A percentile compares a stretch with the other conserved stretches of the same genome.
Evolutionary conservation across 2,113 vertebrate species (phyloP).

Genomic region (Eublepharis macularius): DNA sequence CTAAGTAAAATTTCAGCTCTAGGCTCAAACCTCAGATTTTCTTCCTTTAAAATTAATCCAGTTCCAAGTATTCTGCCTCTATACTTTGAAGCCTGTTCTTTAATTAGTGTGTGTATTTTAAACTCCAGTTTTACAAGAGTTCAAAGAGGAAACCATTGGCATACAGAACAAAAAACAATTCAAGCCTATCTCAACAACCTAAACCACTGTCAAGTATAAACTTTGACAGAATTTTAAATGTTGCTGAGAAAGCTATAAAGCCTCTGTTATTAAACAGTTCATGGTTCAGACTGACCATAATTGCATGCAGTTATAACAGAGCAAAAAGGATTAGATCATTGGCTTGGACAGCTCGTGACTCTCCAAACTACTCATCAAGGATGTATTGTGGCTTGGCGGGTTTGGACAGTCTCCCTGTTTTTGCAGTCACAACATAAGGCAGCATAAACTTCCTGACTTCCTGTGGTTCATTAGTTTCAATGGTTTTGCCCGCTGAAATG

Average conservation of each 20-base stretch:
- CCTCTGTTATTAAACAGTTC: neutral
- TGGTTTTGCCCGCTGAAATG: no score
- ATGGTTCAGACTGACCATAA: neutral
- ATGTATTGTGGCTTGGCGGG: neutral
- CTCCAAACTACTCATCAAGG: neutral
- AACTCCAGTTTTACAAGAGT: constrained; percentile 4
- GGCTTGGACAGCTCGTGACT: neutral
- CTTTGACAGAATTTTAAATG: constrained; percentile 1
- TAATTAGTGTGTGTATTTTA: neutral
- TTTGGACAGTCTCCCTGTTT: neutral
- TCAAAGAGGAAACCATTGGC: neutral
- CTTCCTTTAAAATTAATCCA: neutral
- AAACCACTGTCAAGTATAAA: neutral
- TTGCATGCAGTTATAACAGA: neutral
- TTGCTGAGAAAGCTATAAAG: neutral
- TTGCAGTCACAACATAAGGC: neutral
- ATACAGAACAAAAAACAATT: neutral
- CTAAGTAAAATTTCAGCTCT: neutral
- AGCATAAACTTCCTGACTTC: neutral
- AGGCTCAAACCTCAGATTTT: neutral
- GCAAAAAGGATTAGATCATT: neutral
- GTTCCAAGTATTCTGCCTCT: neutral
- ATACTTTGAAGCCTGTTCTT: neutral
- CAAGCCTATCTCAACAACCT: neutral
- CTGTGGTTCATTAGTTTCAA: no score